Conservation (phyloP, 1,140 invertebrate species). For the Dinoponera quadriceps region DNA sequence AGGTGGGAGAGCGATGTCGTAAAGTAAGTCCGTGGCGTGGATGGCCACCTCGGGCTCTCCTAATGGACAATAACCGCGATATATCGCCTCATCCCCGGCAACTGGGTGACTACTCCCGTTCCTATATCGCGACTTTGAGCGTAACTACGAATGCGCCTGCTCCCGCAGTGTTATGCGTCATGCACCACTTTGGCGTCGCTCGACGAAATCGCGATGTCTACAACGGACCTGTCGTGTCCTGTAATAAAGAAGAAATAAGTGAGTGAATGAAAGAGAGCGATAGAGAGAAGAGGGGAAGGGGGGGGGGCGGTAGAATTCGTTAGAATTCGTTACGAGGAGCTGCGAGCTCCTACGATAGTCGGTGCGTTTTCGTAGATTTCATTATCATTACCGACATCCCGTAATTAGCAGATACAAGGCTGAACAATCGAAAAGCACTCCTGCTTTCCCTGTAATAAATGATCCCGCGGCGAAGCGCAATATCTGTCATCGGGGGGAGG, state of each 20-base stretch:
- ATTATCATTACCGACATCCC: no score
- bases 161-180: neutral
- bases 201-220: neutral
- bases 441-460: no score
- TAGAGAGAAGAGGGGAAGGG: no score
- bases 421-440: no score
- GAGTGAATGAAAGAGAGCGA: no score
- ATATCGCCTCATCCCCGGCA: constrained; percentile 78
- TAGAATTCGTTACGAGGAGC: no score
- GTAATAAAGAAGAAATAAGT: neutral
- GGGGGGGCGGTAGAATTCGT: no score
- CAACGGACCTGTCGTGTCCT: neutral
- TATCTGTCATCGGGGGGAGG: no score
- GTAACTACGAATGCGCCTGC: constrained; percentile 21
- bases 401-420: no score
- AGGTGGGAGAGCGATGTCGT: constrained; percentile 79
- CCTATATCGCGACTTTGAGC: constrained; percentile 54
- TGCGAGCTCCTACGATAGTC: no score
- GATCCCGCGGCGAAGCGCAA: no score
- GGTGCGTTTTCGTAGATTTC: no score
- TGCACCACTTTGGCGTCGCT: constrained; percentile 20
- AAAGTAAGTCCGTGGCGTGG: constrained; percentile 82
- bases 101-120: constrained; percentile 54
- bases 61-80: constrained; percentile 84
- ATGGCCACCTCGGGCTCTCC: constrained; percentile 77